Percentiles rank a stretch among this genome's conserved stretches.
phyloP scores from a whole-genome alignment of 2,797 vertebrate species.

The Dendrocincla fuliginosa region DNA sequence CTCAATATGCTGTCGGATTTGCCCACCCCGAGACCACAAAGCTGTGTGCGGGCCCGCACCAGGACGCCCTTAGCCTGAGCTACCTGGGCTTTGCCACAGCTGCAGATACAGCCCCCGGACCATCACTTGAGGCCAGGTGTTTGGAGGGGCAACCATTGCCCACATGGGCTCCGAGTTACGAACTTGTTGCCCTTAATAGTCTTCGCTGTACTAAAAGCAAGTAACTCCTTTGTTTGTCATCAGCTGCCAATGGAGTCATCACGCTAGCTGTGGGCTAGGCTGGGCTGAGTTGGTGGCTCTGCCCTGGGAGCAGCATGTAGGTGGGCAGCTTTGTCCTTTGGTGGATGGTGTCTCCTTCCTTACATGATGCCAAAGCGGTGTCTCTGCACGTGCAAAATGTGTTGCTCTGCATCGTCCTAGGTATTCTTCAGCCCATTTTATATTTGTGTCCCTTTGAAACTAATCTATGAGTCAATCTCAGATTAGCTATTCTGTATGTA shows the following conservation, averaged over 20 bases:
- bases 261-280: neutral
- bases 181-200: neutral
- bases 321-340: neutral
- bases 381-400: neutral
- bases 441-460: neutral
- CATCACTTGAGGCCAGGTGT: rapidly evolving
- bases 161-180: rapidly evolving
- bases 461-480: neutral
- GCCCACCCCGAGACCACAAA: neutral
- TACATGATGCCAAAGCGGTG: rapidly evolving
- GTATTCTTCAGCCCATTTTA: neutral
- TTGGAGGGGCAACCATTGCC: neutral
- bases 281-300: rapidly evolving
- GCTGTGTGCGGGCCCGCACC: rapidly evolving
- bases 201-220: neutral
- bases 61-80: rapidly evolving
- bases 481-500: neutral
- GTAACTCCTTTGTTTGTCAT: neutral
- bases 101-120: rapidly evolving
- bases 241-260: neutral
- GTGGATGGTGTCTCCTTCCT: neutral
- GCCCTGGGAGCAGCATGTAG: rapidly evolving
- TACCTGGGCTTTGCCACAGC: neutral
- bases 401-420: neutral
- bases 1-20: rapidly evolving